These are phyloP conservation scores for Thera obeliscata DNA, from an alignment of 2,888 invertebrate genomes.

Conservation along the genomic window DNA sequence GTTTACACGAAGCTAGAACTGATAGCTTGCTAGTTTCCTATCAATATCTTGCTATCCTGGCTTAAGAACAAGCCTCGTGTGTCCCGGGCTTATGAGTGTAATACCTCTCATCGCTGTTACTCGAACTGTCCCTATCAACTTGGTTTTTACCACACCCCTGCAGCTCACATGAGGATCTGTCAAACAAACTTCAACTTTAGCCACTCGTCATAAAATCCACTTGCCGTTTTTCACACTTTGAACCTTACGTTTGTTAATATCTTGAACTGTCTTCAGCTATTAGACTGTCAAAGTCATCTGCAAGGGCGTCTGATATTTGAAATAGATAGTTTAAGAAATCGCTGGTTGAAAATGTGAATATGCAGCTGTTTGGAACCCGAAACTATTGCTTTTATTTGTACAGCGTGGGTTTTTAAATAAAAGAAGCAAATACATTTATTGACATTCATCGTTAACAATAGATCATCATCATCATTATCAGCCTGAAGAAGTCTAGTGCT, in stretches of 20 bases:
- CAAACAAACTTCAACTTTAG: conserved; percentile 45
- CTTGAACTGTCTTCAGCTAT: conserved; percentile 57
- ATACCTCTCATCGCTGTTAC: conserved; percentile 5
- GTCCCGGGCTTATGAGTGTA: neutral
- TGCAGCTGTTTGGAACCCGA: neutral
- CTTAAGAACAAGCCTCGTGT: too few relatives aligned
- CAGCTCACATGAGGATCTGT: conserved; percentile 16
- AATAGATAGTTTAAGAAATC: conserved; percentile 45
- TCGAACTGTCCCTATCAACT: conserved; percentile 24
- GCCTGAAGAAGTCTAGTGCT: too few relatives aligned
- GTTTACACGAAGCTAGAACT: too few relatives aligned
- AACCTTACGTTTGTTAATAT: conserved; percentile 51
- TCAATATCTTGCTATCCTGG: too few relatives aligned
- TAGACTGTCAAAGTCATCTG: conserved; percentile 63
- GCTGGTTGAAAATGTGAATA: neutral
- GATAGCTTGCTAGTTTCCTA: too few relatives aligned
- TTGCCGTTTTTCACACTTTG: conserved; percentile 19
- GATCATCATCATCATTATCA: too few relatives aligned
- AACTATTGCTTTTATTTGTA: neutral
- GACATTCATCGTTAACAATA: too few relatives aligned
- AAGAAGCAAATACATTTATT: too few relatives aligned
- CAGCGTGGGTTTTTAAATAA: too few relatives aligned
- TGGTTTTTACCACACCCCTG: conserved; percentile 34
- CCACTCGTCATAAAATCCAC: conserved; percentile 25
- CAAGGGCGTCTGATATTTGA: conserved; percentile 50